A percentile compares a stretch with the other conserved stretches of the same genome.
These are phyloP conservation scores for Drosophila subpulchrella DNA, from an alignment of 1,140 invertebrate species.

Conservation along the genomic window DNA sequence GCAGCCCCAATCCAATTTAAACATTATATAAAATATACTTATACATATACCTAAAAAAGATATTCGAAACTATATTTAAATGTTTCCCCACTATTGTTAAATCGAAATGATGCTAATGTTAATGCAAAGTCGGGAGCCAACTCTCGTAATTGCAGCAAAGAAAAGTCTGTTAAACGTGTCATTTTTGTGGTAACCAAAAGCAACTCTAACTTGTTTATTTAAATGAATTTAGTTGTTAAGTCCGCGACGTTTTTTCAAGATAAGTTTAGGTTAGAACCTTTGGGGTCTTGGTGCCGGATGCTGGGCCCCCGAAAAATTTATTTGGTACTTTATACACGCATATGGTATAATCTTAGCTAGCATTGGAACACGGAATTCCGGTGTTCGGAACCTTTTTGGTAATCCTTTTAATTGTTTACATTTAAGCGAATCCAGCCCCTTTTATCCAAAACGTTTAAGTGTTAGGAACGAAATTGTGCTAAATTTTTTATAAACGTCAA, in stretches of 20 bases:
- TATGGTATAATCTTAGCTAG: slow-evolving; percentile 60
- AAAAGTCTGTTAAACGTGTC: slow-evolving; percentile 80
- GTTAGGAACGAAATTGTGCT: slow-evolving; percentile 70
- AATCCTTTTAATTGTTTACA: slow-evolving; percentile 68
- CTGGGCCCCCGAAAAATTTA: slow-evolving; percentile 34
- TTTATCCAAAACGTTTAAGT: slow-evolving; percentile 29
- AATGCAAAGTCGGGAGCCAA: slow-evolving; percentile 35
- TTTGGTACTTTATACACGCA: slow-evolving; percentile 49
- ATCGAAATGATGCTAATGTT: slow-evolving; percentile 38
- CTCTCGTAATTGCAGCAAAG: slow-evolving; percentile 59
- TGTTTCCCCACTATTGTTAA: slow-evolving; percentile 56
- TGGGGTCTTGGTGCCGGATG: slow-evolving; percentile 55
- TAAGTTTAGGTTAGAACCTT: slow-evolving; percentile 47
- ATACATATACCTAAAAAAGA: slow-evolving; percentile 16
- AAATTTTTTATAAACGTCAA: slow-evolving; percentile 66
- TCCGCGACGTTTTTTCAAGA: slow-evolving; percentile 45
- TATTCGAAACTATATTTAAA: slow-evolving; percentile 56
- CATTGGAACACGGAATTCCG: slow-evolving; percentile 47
- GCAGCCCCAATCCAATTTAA: slow-evolving; percentile 12
- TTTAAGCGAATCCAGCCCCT: slow-evolving; percentile 39
- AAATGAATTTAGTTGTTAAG: slow-evolving; percentile 62
- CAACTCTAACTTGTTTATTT: slow-evolving; percentile 65
- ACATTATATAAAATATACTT: slow-evolving; percentile 48
- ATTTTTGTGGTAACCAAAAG: slow-evolving; percentile 75
- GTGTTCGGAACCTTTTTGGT: slow-evolving; percentile 67